phyloP scores from a whole-genome alignment of 1,140 invertebrate species.

The Sinonovacula constricta region DNA sequence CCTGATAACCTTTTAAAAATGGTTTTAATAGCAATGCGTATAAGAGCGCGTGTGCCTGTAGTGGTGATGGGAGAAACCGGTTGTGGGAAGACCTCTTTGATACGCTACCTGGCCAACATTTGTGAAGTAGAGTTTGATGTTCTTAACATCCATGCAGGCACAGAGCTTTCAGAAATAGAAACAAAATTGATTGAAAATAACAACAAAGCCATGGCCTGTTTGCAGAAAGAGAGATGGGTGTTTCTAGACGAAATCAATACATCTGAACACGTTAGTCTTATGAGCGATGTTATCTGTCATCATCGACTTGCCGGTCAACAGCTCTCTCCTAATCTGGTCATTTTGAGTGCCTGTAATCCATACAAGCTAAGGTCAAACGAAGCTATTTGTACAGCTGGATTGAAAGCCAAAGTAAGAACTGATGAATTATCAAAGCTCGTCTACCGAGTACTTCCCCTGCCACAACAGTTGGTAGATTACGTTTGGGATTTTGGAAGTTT shows the following conservation, averaged over 20 bases:
- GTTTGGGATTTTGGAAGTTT: conserved; percentile 61
- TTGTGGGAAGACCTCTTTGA: conserved; percentile 71
- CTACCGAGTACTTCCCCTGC: conserved; percentile 55
- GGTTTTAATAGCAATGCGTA: conserved; percentile 58
- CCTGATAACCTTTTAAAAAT: conserved; percentile 65
- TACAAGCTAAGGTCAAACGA: conserved; percentile 47
- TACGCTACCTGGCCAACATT: conserved; percentile 58
- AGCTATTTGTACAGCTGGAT: conserved; percentile 39
- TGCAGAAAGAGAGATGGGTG: conserved; percentile 28
- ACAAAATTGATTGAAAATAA: conserved; percentile 11
- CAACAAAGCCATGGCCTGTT: neutral
- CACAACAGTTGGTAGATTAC: conserved; percentile 58
- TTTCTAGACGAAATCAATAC: conserved; percentile 60
- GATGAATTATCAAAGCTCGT: conserved; percentile 52
- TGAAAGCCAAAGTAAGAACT: conserved; percentile 37
- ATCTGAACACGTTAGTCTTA: conserved; percentile 46
- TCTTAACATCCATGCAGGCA: conserved; percentile 55
- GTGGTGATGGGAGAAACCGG: conserved; percentile 74
- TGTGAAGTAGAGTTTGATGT: conserved; percentile 43
- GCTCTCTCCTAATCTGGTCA: conserved; percentile 47
- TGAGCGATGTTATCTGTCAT: conserved; percentile 52
- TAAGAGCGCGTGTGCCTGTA: conserved; percentile 62
- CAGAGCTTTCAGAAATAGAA: conserved; percentile 9
- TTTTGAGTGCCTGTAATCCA: conserved; percentile 60
- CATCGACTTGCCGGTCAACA: conserved; percentile 27